A percentile compares a stretch with the other conserved stretches of the same genome.
Conservation (phyloP, 2,113 vertebrate species). For the Corythaeola cristata region DNA sequence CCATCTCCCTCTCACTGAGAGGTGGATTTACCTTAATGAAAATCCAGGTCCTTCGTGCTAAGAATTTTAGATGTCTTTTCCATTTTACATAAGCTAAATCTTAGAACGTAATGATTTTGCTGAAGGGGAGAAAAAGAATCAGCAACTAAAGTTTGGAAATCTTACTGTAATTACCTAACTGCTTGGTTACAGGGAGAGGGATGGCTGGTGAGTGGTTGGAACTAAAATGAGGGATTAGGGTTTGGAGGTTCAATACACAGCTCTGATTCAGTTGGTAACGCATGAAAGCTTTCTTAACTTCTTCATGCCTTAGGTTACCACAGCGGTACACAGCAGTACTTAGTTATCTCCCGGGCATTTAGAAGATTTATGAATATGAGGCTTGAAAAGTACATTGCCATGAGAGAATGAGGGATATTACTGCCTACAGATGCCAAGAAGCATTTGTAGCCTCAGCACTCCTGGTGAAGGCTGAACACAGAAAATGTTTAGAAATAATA, state of each 20-base stretch:
- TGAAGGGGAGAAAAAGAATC: neutral
- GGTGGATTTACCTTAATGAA: neutral
- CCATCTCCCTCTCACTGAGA: neutral
- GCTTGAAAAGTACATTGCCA: conserved; percentile 1
- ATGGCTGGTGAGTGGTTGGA: neutral
- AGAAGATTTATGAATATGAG: conserved; percentile 16
- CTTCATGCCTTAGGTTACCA: neutral
- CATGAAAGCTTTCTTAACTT: neutral
- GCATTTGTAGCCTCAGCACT: conserved; percentile 12
- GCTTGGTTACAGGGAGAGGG: neutral
- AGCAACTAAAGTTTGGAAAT: neutral
- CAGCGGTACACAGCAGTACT: neutral
- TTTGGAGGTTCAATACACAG: neutral
- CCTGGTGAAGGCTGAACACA: neutral
- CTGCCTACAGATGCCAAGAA: conserved; percentile 43
- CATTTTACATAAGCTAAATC: neutral
- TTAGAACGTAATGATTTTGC: neutral
- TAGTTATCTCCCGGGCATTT: neutral
- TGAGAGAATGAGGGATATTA: conserved; percentile 24
- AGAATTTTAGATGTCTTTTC: neutral
- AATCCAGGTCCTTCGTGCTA: neutral
- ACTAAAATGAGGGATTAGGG: neutral
- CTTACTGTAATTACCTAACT: neutral
- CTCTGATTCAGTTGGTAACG: neutral
- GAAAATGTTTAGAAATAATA: neutral